Evolutionary conservation across 2,797 vertebrate genomes (phyloP).

Genomic region (Ctenosaura bakeri): DNA sequence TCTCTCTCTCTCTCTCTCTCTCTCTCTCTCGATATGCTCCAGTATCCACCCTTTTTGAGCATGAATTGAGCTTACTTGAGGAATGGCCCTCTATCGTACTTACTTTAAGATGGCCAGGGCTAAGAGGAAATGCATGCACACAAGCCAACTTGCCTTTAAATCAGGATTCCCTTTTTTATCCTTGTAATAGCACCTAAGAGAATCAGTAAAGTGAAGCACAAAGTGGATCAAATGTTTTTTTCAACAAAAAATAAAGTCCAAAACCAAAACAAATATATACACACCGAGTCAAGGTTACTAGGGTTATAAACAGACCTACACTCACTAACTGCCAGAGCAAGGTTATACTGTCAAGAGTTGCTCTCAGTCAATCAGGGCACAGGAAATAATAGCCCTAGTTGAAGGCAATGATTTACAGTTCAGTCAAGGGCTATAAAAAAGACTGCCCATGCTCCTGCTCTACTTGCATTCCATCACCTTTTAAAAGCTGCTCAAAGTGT

Average conservation of each 20-base stretch:
- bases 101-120: background rate
- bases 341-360: background rate
- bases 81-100: background rate
- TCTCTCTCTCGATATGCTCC: too few species aligned
- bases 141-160: background rate
- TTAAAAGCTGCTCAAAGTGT: background rate
- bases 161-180: background rate
- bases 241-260: background rate
- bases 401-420: background rate
- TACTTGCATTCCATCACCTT: background rate
- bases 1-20: too few species aligned
- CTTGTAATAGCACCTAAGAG: background rate
- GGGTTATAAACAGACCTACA: conserved; percentile 1
- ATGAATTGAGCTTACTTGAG: background rate
- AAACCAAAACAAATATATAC: background rate
- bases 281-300: conserved; percentile 2
- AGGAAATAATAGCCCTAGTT: background rate
- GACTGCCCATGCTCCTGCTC: too few species aligned
- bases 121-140: background rate
- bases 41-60: too few species aligned
- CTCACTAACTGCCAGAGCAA: background rate
- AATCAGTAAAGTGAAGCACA: background rate
- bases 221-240: background rate
- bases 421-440: background rate
- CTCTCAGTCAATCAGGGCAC: conserved; percentile 23